These are phyloP conservation scores for Psittacula cyanocephala DNA, from an alignment of 2,113 vertebrate species.

Conservation along the genomic window DNA sequence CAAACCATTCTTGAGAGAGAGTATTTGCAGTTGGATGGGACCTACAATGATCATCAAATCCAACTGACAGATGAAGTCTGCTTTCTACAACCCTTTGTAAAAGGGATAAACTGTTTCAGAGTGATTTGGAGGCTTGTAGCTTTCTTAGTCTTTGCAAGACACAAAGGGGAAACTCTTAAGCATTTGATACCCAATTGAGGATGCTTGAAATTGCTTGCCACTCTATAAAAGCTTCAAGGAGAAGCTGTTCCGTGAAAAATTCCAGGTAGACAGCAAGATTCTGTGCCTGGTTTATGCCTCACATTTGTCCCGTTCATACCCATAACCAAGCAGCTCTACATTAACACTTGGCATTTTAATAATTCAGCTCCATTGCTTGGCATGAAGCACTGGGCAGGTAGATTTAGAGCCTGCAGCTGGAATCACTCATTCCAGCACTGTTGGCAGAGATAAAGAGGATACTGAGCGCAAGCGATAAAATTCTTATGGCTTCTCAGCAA, in stretches of 20 bases:
- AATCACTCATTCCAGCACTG: accelerated
- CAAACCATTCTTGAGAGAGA: neutral
- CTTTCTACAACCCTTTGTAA: neutral
- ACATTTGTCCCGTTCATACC: neutral
- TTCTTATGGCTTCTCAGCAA: neutral
- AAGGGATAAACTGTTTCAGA: neutral
- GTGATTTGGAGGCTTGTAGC: neutral
- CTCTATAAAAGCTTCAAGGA: neutral
- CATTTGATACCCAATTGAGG: neutral
- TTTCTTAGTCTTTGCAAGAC: neutral
- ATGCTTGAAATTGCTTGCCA: neutral
- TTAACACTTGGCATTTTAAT: neutral
- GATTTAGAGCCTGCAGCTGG: neutral
- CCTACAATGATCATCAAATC: neutral
- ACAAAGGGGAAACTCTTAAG: neutral
- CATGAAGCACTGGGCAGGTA: neutral
- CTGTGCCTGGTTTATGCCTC: neutral
- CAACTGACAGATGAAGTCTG: neutral
- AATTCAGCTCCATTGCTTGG: neutral
- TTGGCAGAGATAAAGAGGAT: neutral
- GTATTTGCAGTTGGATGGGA: neutral
- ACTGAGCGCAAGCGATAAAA: neutral
- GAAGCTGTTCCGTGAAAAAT: neutral
- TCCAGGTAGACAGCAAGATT: neutral
- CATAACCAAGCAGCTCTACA: neutral